phyloP scores from a whole-genome alignment of 92 coral and sea anemone genomes.

The Actinernus sp. region DNA sequence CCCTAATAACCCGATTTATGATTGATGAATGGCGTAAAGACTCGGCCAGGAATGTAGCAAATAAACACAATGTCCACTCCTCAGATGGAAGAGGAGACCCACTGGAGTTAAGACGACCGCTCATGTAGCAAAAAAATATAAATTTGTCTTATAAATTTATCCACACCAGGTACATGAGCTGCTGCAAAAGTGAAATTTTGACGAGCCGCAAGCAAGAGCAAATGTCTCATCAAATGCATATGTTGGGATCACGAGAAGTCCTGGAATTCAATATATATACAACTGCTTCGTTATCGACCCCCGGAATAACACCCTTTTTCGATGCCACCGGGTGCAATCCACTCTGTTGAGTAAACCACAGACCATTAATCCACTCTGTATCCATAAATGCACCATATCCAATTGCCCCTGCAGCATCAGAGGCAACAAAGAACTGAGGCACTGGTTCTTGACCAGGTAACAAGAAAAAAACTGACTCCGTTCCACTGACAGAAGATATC shows the following conservation, averaged over 20 bases:
- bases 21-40: too few relatives aligned
- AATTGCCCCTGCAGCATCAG: slow-evolving; percentile 49
- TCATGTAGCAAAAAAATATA: slow-evolving; percentile 15
- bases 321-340: too few relatives aligned
- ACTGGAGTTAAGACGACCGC: too few relatives aligned
- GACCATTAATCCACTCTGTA: slow-evolving; percentile 31
- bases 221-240: slow-evolving; percentile 21
- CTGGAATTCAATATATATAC: slow-evolving; percentile 23
- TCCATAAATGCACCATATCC: slow-evolving; percentile 36
- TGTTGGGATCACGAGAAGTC: slow-evolving; percentile 12
- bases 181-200: slow-evolving; percentile 13
- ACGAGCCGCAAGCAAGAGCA: too few relatives aligned
- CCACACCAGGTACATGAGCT: slow-evolving; percentile 25
- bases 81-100: too few relatives aligned
- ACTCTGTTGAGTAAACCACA: slow-evolving; percentile 19
- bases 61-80: too few relatives aligned
- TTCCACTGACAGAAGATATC: slow-evolving; percentile 35
- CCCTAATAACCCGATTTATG: too few relatives aligned
- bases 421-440: slow-evolving; percentile 28
- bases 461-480: slow-evolving; percentile 41
- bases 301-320: too few relatives aligned
- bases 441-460: slow-evolving; percentile 26
- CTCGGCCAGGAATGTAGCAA: too few relatives aligned
- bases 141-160: slow-evolving; percentile 20
- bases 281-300: slow-evolving; percentile 48